Base-by-base conservation (phyloP, 1,140 invertebrate genomes). In the Leucophenga varia region DNA sequence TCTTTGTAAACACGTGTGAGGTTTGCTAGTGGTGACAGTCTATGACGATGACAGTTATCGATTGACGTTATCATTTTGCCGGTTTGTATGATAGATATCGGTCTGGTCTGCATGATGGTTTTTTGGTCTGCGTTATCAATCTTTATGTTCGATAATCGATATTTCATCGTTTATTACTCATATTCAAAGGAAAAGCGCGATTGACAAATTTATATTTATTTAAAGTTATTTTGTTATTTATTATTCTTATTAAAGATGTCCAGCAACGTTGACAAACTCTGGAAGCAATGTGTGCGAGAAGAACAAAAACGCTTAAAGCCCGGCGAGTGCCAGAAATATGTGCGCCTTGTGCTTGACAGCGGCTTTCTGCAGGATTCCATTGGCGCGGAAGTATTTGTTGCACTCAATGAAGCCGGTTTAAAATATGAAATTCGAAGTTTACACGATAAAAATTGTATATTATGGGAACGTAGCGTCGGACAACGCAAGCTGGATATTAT, bases 261-360 rank as follows among this genome's bases (percentile, higher is more conserved):
- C 3, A 57, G 42, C 7, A 71, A 61, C 51, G 38, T 48, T 0
- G 60, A 74, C 5, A 71, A 71, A 36, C 13, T 74, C 39, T 45
- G 52, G 54, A 75, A 58, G 45, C 76, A 64, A 38, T 64, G 51
- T 36, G 58, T 60, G 9, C 58, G 42, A 28, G 63, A 54, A 56
- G 57, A 61, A 49, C 74, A 57, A 74, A 78, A 71, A 45, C 72
- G 47, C 3, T 64, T 76, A 2, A 78, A 80, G 41, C 78, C 79
- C 3, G 77, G 79, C 2, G 77, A 82, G 55, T 79, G 78, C 34
- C 55, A 81, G 9, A 81, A 77, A 69, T 80, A 76, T 47, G 77
- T 81, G 13, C 53, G 75, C 30, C 50, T 79, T 3, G 54, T 77
- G 12, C 28, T 84, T 9, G 82, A 83, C 50, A 36, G 64, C 21